Base-by-base conservation (phyloP, 2,113 vertebrate species). In the Archocentrus centrarchus region DNA sequence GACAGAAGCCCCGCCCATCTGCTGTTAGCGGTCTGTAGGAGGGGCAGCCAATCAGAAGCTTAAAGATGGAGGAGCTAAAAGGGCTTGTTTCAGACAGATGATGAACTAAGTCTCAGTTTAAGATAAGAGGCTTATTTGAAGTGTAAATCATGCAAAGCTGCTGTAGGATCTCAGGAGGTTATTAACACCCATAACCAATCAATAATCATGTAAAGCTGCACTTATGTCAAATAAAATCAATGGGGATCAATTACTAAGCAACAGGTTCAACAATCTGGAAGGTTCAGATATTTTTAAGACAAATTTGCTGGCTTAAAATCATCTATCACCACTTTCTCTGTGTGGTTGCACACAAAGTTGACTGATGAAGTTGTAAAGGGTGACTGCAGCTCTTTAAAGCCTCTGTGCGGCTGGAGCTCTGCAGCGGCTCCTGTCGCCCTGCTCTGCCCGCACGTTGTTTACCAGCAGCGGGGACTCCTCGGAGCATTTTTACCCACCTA, bases 361-460 rank as follows among this genome's bases (percentile, higher is more conserved):
- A 30, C 3, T 18, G 64, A 47, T 50, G 2, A 18, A 41, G 14
- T 1, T 47, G 44, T 17, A 50, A 50, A 50, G 18, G 20, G 2
- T 3, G 11, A 1, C 32, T 4, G 18, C 35, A 0, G 2, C 20
- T 18, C n/a, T n/a, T 4, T 15, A 20, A 35, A 32, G 3, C 15
- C 3, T 62, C 14, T 57, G 30, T 9, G 32, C 15, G 30, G 53
- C 14, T 14, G 66, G 0, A 63, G 59, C 17, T 59, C 60, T 5
- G 9, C 2, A 1, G 27, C n/a, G 59, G 27, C 59, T 7, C 20
- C 4, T 6, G 61, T 6, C 11, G 3, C 18, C 35, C 37, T 11
- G 32, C 60, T 59, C 78, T 59, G 59, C 47, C 77, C 68, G 75
- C 80, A 1, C 53, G 81, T 90, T 92, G 91, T 90, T 91, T 81